Percentiles rank a stretch among this genome's conserved stretches.
Evolutionary conservation across 2,888 invertebrate genomes (phyloP).

Genomic region (Mythimna ferrago): DNA sequence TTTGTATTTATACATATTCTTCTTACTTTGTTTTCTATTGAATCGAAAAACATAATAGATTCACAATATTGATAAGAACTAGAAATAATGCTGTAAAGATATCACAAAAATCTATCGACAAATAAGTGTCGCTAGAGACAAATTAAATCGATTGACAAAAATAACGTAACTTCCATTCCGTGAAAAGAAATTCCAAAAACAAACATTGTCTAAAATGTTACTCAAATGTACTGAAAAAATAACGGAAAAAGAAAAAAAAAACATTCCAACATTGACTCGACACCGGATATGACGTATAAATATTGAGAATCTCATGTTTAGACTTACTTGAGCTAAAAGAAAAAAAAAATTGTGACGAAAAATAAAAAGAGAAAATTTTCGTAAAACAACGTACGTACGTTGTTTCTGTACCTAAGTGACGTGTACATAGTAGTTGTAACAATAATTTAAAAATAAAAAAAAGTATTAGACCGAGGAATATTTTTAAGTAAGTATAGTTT

Average conservation of each 20-base stretch:
- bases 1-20: not conserved
- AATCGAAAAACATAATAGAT: not conserved
- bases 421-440: slow-evolving; percentile 84
- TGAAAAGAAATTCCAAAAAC: slow-evolving; percentile 39
- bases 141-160: not conserved
- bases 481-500: slow-evolving; percentile 84
- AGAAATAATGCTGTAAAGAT: not conserved
- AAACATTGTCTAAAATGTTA: slow-evolving; percentile 30
- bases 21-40: not conserved
- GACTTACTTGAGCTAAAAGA: slow-evolving; percentile 27
- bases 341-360: slow-evolving; percentile 45
- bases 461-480: slow-evolving; percentile 84
- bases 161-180: slow-evolving; percentile 60
- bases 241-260: slow-evolving; percentile 56
- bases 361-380: slow-evolving; percentile 45
- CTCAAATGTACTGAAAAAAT: slow-evolving; percentile 31
- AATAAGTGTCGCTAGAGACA: too few relatives aligned
- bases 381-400: slow-evolving; percentile 65
- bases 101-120: slow-evolving; percentile 14
- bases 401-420: slow-evolving; percentile 69
- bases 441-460: slow-evolving; percentile 66
- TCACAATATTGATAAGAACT: not conserved
- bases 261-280: slow-evolving; percentile 75
- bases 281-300: slow-evolving; percentile 68
- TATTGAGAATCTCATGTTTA: slow-evolving; percentile 79